Percentiles rank a stretch among this genome's conserved stretches.
phyloP scores from a whole-genome alignment of 2,888 invertebrate species.

The Microplitis deprimator region DNA sequence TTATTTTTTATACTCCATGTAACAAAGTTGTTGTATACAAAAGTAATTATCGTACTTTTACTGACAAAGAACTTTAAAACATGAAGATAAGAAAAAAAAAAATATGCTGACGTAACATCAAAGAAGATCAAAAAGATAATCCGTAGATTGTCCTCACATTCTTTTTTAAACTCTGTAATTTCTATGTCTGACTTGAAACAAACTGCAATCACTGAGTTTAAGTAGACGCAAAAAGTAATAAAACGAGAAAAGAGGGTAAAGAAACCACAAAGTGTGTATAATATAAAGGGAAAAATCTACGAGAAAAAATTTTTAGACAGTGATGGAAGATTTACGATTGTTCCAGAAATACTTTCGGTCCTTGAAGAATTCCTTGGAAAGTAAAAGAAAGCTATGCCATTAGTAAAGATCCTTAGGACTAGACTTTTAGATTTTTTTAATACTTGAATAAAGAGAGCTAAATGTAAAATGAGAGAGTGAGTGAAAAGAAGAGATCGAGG shows the following conservation, averaged over 20 bases:
- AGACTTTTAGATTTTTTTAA: background rate
- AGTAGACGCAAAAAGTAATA: background rate
- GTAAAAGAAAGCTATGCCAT: slow-evolving; percentile 23
- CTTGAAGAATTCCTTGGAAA: slow-evolving; percentile 26
- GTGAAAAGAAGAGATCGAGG: slow-evolving; percentile 24
- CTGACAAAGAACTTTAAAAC: background rate
- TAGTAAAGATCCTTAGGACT: slow-evolving; percentile 21
- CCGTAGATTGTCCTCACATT: background rate
- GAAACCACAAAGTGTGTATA: background rate
- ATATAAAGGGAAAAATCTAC: background rate
- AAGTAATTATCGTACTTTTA: background rate
- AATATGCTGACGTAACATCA: slow-evolving; percentile 17
- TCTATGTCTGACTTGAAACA: slow-evolving; percentile 40
- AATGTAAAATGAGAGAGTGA: slow-evolving; percentile 3
- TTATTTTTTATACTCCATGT: no score
- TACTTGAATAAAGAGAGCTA: slow-evolving; percentile 4
- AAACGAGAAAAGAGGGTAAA: background rate
- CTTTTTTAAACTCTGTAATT: slow-evolving; percentile 21
- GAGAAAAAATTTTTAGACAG: slow-evolving; percentile 22
- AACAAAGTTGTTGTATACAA: no score
- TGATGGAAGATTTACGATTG: slow-evolving; percentile 37
- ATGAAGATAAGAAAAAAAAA: background rate
- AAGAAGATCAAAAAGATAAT: slow-evolving; percentile 27
- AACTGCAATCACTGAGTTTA: slow-evolving; percentile 33
- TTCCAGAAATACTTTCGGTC: slow-evolving; percentile 22